Evolutionary conservation across 2,113 vertebrate species (phyloP).

Genomic region (Proterorhinus semilunaris): DNA sequence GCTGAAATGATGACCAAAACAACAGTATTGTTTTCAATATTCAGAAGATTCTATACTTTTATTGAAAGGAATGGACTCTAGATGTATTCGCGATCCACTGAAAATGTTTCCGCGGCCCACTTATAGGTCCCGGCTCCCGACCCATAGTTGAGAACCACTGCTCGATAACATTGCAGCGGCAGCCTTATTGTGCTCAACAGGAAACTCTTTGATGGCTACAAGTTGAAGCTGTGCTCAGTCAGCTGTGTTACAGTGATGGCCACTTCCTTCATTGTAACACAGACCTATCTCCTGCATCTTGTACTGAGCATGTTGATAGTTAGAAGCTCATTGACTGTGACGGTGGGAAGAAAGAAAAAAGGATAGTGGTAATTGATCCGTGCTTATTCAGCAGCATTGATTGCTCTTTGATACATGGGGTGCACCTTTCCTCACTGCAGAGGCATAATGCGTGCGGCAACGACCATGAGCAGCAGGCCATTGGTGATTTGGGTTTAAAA

Average conservation of each 20-base stretch:
- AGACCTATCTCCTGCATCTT: slow-evolving; percentile 2
- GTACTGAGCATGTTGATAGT: background rate
- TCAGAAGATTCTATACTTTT: too few relatives aligned
- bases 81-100: too few relatives aligned
- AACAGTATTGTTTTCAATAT: too few relatives aligned
- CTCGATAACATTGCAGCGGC: too few relatives aligned
- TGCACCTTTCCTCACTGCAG: slow-evolving; percentile 22
- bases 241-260: background rate
- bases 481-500: background rate
- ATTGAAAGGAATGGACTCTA: too few relatives aligned
- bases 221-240: background rate
- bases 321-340: background rate
- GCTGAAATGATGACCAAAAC: too few relatives aligned
- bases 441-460: slow-evolving; percentile 9
- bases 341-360: slow-evolving; percentile 14
- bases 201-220: too few relatives aligned
- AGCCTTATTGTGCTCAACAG: too few relatives aligned
- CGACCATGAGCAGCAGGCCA: background rate
- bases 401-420: slow-evolving; percentile 33
- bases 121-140: too few relatives aligned
- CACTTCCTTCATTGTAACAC: background rate
- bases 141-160: too few relatives aligned
- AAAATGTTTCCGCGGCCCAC: too few relatives aligned
- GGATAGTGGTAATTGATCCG: slow-evolving; percentile 2
- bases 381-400: slow-evolving; percentile 54